Evolutionary conservation across 92 coral and sea anemone genomes (phyloP).

Genomic region (Galaxea fascicularis): DNA sequence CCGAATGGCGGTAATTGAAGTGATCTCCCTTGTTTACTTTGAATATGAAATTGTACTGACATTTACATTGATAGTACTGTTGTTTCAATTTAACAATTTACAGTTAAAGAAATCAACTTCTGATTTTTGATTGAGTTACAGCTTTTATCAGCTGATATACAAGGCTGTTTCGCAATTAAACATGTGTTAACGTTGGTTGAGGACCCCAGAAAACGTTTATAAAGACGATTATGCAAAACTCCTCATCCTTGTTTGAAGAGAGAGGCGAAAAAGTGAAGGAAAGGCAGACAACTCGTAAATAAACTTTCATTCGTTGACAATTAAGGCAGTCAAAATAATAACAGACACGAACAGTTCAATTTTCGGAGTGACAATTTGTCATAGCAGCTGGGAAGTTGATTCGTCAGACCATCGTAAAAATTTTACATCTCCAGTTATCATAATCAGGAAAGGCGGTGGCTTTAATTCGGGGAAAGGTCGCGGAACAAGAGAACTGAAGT

Average conservation of each 20-base stretch:
- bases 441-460: conserved; percentile 14
- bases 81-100: background rate
- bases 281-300: conserved; percentile 20
- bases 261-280: background rate
- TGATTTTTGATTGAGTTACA: conserved; percentile 1
- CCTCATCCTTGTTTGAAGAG: background rate
- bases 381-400: too few relatives aligned
- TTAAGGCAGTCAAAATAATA: conserved; percentile 12
- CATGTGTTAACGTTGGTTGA: background rate
- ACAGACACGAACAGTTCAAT: conserved; percentile 6
- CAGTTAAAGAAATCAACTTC: conserved; percentile 7
- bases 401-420: too few relatives aligned
- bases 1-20: conserved; percentile 47
- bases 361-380: background rate
- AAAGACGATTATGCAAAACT: background rate
- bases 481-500: background rate
- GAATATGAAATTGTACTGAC: conserved; percentile 45
- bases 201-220: background rate
- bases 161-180: background rate
- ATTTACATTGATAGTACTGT: conserved; percentile 30
- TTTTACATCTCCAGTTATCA: background rate
- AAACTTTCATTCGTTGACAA: conserved; percentile 24
- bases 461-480: background rate
- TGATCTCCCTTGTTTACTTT: conserved; percentile 46
- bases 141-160: background rate